Evolutionary conservation across 2,888 invertebrate genomes (phyloP), one percentile per base, ranked within the genome.

Genomic region (Lottia scabra): DNA sequence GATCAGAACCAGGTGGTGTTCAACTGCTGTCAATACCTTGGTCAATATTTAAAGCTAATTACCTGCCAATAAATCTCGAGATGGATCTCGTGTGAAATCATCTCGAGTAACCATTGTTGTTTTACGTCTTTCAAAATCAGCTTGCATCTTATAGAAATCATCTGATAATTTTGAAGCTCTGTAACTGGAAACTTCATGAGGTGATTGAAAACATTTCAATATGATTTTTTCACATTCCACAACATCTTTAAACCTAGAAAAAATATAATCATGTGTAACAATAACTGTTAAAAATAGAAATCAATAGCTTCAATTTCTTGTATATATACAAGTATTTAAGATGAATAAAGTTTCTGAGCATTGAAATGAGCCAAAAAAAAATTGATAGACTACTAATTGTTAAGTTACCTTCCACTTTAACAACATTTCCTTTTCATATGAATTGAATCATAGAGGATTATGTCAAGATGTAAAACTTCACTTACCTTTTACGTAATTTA

Each of bases 181-280:
- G 78, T 86, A 89, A 65, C 88, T 88, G 64, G 81, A 74, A 5
- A 90, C 89, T 71, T 87, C 84, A 76, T 87, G 85, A 15, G 75
- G 62, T 16, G 84, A 80, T 46, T 80, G 73, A 77, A 90, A 89
- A 0, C 88, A 82, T 70, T 86, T 87, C 43, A 90, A 84, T 4
- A 88, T 84, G 68, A 90, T 87, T 43, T 85, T 78, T 69, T 89
- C 89, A 81, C 89, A 89, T 72, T 88, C 89, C 8, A 90, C 85
- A 12, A 83, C 83, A 75, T 88, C 88, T 69, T 88, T 87, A 76
- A 88, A 90, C 75, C 89, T 89, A 75, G 3, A 69, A 68, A 66
- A 27, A 38, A 38, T 38, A 38, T 6, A 38, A 8, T 38, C 38
- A 38, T 38, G 38, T 8, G 3, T 38, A 8, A 38, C 38, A 38